A percentile compares a stretch with the other conserved stretches of the same genome.
phyloP scores from a whole-genome alignment of 2,113 vertebrate species.

The Oryzias woworae region DNA sequence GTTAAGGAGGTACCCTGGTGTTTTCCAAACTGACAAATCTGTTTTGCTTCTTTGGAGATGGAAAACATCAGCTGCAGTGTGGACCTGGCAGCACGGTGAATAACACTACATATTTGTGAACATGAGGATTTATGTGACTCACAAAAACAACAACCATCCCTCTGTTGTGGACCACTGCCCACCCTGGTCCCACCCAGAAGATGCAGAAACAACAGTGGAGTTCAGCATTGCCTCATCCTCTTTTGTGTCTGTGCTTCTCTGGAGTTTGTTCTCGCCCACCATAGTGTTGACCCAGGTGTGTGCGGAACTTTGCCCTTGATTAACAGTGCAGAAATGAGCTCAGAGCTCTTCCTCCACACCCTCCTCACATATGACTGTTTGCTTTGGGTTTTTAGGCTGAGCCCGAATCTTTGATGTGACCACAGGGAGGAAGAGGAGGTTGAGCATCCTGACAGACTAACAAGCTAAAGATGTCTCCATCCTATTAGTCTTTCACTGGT shows the following conservation, averaged over 20 bases:
- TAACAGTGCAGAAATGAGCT: conserved; percentile 21
- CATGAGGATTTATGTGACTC: conserved; percentile 37
- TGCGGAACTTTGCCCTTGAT: conserved; percentile 16
- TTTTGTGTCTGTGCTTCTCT: conserved; percentile 40
- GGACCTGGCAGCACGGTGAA: conserved; percentile 44
- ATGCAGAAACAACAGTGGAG: conserved; percentile 2
- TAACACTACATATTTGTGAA: conserved; percentile 38
- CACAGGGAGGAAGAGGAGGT: conserved; percentile 54
- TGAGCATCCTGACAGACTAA: conserved; percentile 43
- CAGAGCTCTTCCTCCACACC: conserved; percentile 36
- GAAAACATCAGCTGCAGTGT: conserved; percentile 56
- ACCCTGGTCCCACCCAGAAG: conserved; percentile 22
- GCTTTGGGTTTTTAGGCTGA: conserved; percentile 27
- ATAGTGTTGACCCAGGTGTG: conserved; percentile 58
- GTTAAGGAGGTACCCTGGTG: conserved; percentile 35
- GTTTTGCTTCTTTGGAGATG: conserved; percentile 60
- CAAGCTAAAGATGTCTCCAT: conserved; percentile 26
- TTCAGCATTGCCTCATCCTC: conserved; percentile 25
- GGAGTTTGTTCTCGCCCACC: conserved; percentile 40
- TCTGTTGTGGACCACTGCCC: conserved; percentile 3
- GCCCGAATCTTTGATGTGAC: conserved; percentile 26
- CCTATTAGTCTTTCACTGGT: conserved; percentile 27
- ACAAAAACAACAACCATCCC: conserved; percentile 45
- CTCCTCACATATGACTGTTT: conserved; percentile 20
- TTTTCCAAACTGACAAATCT: conserved; percentile 46